Evolutionary conservation across 2,797 vertebrate genomes (phyloP).

Genomic region (Taeniopygia guttata): DNA sequence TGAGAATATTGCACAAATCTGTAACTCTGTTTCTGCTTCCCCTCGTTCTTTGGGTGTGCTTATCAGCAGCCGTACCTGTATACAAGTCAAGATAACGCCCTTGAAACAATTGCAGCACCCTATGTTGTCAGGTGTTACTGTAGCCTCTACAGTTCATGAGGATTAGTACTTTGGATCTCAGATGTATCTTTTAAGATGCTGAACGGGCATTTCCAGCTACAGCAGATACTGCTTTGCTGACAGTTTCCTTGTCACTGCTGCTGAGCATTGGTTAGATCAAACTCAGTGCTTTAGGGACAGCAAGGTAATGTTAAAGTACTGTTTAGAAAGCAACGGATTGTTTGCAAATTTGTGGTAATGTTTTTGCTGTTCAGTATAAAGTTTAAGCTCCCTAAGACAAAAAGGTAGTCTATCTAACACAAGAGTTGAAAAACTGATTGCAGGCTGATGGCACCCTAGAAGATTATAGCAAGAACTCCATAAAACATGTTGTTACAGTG

Average conservation of each 20-base stretch:
- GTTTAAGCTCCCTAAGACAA: neutral
- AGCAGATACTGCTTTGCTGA: neutral
- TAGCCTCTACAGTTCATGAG: neutral
- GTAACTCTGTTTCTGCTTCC: neutral
- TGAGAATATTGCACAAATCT: neutral
- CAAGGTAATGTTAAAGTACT: neutral
- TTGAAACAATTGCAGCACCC: neutral
- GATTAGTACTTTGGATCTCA: neutral
- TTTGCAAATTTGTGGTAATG: neutral
- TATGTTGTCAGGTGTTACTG: neutral
- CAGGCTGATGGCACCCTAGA: neutral
- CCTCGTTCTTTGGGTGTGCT: neutral
- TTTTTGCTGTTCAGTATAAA: neutral
- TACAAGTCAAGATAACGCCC: neutral
- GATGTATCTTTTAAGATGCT: neutral
- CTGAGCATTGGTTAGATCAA: neutral
- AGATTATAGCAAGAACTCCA: neutral
- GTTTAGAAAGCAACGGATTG: neutral
- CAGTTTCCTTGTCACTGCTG: neutral
- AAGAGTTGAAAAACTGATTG: neutral
- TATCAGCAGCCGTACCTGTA: neutral
- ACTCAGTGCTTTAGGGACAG: neutral
- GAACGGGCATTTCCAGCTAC: neutral
- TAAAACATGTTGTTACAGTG: neutral
- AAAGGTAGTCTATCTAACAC: neutral